phyloP scores from a whole-genome alignment of 2,797 vertebrate species.

The Peromyscus melanophrys region DNA sequence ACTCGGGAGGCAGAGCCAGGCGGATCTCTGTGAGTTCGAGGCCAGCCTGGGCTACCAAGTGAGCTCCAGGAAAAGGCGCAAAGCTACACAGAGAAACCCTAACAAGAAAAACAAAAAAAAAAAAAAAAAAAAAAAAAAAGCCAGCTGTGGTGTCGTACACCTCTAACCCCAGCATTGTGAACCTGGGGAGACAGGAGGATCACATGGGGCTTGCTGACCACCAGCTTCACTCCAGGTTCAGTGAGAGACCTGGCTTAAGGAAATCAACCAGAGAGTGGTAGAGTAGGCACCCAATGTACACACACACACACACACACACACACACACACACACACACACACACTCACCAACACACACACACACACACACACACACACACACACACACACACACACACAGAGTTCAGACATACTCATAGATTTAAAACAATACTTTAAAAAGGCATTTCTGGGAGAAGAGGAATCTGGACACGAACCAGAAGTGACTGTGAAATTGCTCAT shows the following conservation, averaged over 20 bases:
- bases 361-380: neutral
- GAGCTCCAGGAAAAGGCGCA: no score
- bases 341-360: neutral
- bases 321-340: neutral
- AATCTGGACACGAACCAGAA: conserved; percentile 12
- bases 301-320: neutral
- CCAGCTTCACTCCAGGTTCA: neutral
- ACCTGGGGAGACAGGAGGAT: neutral
- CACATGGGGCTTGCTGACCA: no score
- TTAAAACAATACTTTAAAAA: neutral
- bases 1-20: no score
- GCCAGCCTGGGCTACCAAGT: no score
- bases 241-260: neutral
- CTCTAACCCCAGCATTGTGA: neutral
- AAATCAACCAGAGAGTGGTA: neutral
- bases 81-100: no score
- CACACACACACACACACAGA: neutral
- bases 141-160: neutral
- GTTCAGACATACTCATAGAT: neutral
- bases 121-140: no score
- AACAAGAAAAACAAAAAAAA: no score
- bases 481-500: conserved; percentile 5
- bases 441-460: neutral
- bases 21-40: no score
- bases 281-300: neutral